phyloP scores from a whole-genome alignment of 2,113 vertebrate genomes.

The Pelecanus crispus region DNA sequence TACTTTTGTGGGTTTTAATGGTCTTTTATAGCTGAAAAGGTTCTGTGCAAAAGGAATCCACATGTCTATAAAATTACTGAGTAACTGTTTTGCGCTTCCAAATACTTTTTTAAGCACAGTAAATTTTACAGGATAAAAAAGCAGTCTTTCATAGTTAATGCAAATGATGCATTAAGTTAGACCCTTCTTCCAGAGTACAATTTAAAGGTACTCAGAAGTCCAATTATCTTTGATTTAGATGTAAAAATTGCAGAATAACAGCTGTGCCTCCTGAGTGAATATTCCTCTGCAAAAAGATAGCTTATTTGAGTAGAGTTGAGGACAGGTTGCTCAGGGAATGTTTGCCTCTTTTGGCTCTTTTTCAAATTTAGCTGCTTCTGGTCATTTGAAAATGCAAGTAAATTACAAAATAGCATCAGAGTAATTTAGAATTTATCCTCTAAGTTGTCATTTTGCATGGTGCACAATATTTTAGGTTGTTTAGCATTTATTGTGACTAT shows the following conservation, averaged over 20 bases:
- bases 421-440: not conserved
- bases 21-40: constrained; percentile 16
- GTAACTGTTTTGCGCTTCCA: constrained; percentile 39
- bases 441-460: not conserved
- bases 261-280: constrained; percentile 59
- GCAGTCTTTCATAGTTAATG: constrained; percentile 56
- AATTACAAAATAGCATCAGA: not conserved
- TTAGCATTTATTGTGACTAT: not conserved
- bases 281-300: constrained; percentile 51
- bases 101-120: constrained; percentile 50
- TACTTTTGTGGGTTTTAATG: constrained; percentile 58
- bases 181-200: constrained; percentile 62
- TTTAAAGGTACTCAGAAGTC: constrained; percentile 70
- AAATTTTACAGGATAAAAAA: constrained; percentile 66
- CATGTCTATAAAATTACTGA: constrained; percentile 17
- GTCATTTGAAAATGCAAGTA: constrained; percentile 8
- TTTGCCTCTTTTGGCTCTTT: constrained; percentile 8
- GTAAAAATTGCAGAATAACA: constrained; percentile 68
- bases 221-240: constrained; percentile 73
- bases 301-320: constrained; percentile 15
- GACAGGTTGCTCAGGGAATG: not conserved
- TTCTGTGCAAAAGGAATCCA: constrained; percentile 18
- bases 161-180: constrained; percentile 68
- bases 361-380: constrained; percentile 10
- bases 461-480: not conserved